Base-by-base conservation (phyloP, 1,140 invertebrate species). In the Maconellicoccus hirsutus region DNA sequence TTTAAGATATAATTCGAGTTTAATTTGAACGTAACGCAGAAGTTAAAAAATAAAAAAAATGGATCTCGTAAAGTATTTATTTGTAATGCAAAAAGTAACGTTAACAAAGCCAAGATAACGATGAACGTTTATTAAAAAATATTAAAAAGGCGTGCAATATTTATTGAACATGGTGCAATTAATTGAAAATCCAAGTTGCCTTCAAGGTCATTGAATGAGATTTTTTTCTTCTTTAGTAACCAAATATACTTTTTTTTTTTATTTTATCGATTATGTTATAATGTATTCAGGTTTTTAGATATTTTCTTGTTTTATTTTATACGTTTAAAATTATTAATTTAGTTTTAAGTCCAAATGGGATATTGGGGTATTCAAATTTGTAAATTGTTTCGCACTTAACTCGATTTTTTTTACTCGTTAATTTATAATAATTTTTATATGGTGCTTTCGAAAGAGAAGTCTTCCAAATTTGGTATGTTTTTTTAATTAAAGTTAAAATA, bases 1-100 rank as follows among this genome's bases (percentile, higher is more conserved):
- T 33, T 33, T 33, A 33, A 33, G 29, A 33, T 33, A 33, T 33
- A 33, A 33, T 33, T n/a, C n/a, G n/a, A n/a, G n/a, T n/a, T n/a
- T n/a, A n/a, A 33, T 33, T 12, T 33, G 3, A 6, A 33, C 29
- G 12, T 33, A 33, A 3, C 29, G 3, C 12, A 33, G 4, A 33
- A 33, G 12, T 12, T 3, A 33, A 33, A 33, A 12, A 33, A n/a
- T n/a, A 33, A 59, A 59, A n/a, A 19, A n/a, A 66, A 66, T 66
- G 61, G 61, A 66, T 66, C 61, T 66, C 61, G 61, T 66, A 66
- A 66, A 66, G 61, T 66, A 66, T 66, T 66, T 66, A 66, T 52
- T 8, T 52, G 4, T 52, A 52, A 52, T 8, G 42, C 10, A 52
- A 8, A 16, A 16, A n/a, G n/a, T n/a, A n/a, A n/a, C n/a, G n/a